Base-by-base conservation (phyloP, 2,888 invertebrate genomes). In the Acanthococcus lagerstroemiae region DNA sequence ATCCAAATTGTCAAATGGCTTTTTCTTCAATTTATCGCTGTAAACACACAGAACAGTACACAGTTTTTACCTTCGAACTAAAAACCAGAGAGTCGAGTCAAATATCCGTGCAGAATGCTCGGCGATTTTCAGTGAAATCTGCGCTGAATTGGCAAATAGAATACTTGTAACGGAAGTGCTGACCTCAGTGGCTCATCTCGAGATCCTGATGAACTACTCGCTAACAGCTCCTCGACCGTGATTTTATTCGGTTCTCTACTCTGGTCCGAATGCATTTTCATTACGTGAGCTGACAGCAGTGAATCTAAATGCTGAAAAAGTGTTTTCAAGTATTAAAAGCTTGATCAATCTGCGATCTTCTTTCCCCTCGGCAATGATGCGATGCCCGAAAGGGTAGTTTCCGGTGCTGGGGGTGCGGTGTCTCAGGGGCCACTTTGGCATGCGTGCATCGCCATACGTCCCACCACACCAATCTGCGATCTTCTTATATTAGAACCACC, bases 211-310 rank as follows among this genome's bases (percentile, higher is more conserved):
- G n/a, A 37, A 37, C 37, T 37, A 37, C n/a, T 37, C 3, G 37
- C 12, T n/a, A 37, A 37, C 12, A 37, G n/a, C n/a, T 37, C 37
- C 37, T 15, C 3, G 37, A 37, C 37, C 12, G 12, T 37, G 37
- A 37, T n/a, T 37, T 37, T 37, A 37, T 37, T 37, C n/a, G 37
- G 37, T n/a, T 37, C 37, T 7, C 15, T 22, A 22, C 22, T 70
- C n/a, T 68, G 30, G n/a, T 83, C 83, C 0, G 81, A 80, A 74
- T 88, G 90, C 67, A 90, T 75, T 3, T 87, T 85, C 78, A 92
- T 83, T 1, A 95, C 87, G 74, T 95, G 92, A 72, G 87, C 86
- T 0, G 90, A 88, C 69, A 91, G 75, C 76, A 86, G 80, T 67
- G 81, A 82, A 75, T 91, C 91, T 72, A 86, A 78, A 77, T 84